Evolutionary conservation across 2,113 vertebrate genomes (phyloP), one percentile per base, ranked within the genome.

Genomic region (Paralichthys olivaceus): DNA sequence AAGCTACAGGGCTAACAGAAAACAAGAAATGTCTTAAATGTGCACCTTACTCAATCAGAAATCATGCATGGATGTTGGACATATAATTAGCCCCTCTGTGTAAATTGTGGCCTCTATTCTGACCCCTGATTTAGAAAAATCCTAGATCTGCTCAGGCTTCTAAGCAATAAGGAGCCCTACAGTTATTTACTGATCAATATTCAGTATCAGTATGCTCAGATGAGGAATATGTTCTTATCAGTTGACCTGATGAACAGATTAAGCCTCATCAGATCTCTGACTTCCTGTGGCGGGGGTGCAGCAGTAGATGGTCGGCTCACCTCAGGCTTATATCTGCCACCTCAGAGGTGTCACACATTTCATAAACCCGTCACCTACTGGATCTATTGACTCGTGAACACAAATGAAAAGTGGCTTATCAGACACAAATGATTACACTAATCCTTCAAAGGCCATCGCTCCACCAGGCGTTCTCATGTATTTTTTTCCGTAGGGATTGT

Each of bases 401-500:
- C 25, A 47, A 68, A 74, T 61, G 54, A 61, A n/a, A 62, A 76
- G 34, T 65, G 53, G 59, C 77, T 89, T 90, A 90, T 90, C 83
- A 80, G 75, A 63, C 69, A 69, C 20, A 72, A 56, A 34, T 75
- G 72, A 88, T 88, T 82, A 77, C 63, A 66, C 79, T 83, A 86
- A 86, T 71, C 76, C 73, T 69, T 79, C 34, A 79, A 68, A 83
- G 77, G 69, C 74, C 67, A 64, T 64, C 40, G 19, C 56, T 86
- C 58, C 26, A 61, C 67, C 54, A 67, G 72, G 63, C 34, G 75
- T 77, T 84, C 77, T 63, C 61, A 4, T 43, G 15, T 55, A 40
- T 43, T 23, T 13, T 12, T 40, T 72, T 79, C 28, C 73, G 49
- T 43, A 51, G 32, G 63, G 70, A 79, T 79, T 81, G 51, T 64